Conservation (phyloP, 2,113 vertebrate species). For the Potamarius usumacintae region DNA sequence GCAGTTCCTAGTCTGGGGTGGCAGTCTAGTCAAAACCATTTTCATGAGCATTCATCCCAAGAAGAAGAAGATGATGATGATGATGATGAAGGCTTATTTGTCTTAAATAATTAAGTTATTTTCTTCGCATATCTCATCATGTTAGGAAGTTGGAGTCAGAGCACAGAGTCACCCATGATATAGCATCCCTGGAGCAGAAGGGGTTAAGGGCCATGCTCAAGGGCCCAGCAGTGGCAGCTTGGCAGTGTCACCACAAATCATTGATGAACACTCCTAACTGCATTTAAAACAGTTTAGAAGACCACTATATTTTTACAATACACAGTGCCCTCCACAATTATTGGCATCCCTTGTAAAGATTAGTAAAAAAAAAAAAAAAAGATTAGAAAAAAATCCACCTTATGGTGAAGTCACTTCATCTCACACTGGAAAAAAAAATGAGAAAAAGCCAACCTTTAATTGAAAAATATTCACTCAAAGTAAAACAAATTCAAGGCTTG, state of each 20-base stretch:
- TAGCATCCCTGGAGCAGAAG: background rate
- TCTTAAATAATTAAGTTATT: background rate
- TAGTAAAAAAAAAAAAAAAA: too few relatives aligned
- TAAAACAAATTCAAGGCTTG: background rate
- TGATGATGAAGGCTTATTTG: background rate
- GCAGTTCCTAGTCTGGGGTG: background rate
- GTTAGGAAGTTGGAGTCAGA: background rate
- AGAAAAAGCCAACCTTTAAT: too few relatives aligned
- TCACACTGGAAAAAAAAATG: too few relatives aligned
- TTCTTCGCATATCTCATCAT: background rate
- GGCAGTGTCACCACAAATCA: background rate
- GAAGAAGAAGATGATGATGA: background rate
- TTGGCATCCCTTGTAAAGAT: too few relatives aligned
- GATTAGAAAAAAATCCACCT: too few relatives aligned
- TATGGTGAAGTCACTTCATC: too few relatives aligned
- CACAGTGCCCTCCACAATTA: background rate
- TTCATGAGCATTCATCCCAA: background rate
- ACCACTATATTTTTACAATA: background rate
- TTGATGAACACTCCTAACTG: background rate
- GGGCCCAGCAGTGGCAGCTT: too few relatives aligned
- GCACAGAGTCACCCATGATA: background rate
- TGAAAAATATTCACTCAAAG: too few relatives aligned
- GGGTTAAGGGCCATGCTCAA: too few relatives aligned
- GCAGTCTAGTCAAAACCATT: background rate
- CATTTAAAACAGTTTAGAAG: background rate